Evolutionary conservation across 2,888 invertebrate genomes (phyloP).

Genomic region (Pseudanteris insignis): DNA sequence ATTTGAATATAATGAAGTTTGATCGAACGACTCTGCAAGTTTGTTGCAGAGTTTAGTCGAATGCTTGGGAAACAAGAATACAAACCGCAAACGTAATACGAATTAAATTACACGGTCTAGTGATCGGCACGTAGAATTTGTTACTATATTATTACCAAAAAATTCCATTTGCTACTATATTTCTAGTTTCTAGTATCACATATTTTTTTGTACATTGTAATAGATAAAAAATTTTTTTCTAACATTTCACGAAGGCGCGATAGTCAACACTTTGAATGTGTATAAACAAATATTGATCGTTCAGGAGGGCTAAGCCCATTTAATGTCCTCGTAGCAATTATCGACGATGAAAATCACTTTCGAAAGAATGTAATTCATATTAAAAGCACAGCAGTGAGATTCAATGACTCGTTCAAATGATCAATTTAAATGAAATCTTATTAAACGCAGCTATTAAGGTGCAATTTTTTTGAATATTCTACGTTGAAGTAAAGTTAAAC

Average conservation of each 20-base stretch:
- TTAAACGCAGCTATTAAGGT: too few species aligned
- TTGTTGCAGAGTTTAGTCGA: slow-evolving; percentile 58
- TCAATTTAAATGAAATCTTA: too few species aligned
- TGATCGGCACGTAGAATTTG: slow-evolving; percentile 33
- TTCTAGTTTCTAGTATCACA: too few species aligned
- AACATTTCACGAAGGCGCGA: too few species aligned
- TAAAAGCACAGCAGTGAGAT: slow-evolving; percentile 26
- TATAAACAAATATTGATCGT: too few species aligned
- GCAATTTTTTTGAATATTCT: too few species aligned
- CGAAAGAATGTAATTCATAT: slow-evolving; percentile 47
- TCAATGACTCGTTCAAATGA: slow-evolving; percentile 41
- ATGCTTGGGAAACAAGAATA: slow-evolving; percentile 59
- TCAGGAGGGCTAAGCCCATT: too few species aligned
- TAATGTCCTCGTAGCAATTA: slow-evolving; percentile 45
- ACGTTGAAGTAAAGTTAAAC: too few species aligned
- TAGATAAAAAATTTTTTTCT: too few species aligned
- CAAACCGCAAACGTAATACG: slow-evolving; percentile 53
- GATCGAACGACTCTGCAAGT: slow-evolving; percentile 63
- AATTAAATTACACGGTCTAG: slow-evolving; percentile 56
- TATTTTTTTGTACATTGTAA: too few species aligned
- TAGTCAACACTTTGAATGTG: too few species aligned
- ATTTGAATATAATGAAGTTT: slow-evolving; percentile 63
- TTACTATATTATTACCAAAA: slow-evolving; percentile 4
- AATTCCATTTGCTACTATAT: slow-evolving; percentile 25
- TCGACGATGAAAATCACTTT: slow-evolving; percentile 50